Evolutionary conservation across 2,113 vertebrate genomes (phyloP).

Genomic region (Gymnobelideus leadbeateri): DNA sequence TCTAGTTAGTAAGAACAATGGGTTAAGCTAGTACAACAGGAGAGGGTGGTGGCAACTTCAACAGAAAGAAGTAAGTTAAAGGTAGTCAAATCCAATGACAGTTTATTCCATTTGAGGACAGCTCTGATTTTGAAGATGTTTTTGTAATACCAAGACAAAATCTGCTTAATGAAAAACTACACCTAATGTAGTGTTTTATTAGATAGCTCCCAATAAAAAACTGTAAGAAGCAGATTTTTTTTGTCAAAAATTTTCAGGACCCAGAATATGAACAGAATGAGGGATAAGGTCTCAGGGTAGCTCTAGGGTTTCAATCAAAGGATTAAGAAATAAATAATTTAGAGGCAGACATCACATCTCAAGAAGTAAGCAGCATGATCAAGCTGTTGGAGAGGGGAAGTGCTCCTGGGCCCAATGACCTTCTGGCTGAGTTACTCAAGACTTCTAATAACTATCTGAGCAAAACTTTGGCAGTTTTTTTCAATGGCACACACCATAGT

Average conservation of each 20-base stretch:
- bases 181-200: neutral
- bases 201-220: neutral
- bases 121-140: neutral
- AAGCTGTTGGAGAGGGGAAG: neutral
- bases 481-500: neutral
- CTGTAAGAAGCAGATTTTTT: neutral
- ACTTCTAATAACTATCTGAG: neutral
- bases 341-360: neutral
- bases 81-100: neutral
- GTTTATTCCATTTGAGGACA: neutral
- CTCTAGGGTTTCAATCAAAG: slow-evolving; percentile 15
- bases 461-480: slow-evolving; percentile 14
- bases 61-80: neutral
- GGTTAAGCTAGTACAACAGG: neutral
- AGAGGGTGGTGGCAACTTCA: neutral
- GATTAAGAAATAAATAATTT: neutral
- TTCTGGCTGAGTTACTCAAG: neutral
- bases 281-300: neutral
- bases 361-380: neutral
- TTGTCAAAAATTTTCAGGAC: slow-evolving; percentile 2
- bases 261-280: neutral
- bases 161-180: neutral
- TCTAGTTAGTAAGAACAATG: neutral
- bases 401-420: neutral
- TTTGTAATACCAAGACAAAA: neutral